Conservation (phyloP, 1,140 invertebrate species). For the Aphaenogaster ashmeadi region DNA sequence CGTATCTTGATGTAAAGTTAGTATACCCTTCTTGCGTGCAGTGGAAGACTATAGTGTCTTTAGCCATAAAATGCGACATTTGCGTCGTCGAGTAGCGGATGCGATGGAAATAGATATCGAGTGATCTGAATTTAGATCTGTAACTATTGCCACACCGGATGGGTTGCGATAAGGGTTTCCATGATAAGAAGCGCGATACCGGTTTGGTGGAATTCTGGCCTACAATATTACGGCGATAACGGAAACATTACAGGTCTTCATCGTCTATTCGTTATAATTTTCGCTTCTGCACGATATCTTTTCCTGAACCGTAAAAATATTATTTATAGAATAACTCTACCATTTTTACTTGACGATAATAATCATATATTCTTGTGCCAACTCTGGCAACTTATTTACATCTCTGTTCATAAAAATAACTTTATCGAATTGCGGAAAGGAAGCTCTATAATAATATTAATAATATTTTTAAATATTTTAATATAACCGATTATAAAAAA, state of each 20-base stretch:
- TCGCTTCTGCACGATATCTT: background rate
- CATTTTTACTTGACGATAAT: background rate
- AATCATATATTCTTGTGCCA: background rate
- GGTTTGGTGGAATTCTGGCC: background rate
- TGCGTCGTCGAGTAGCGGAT: conserved; percentile 22
- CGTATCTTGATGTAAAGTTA: conserved; percentile 38
- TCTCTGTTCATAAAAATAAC: background rate
- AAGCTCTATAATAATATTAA: background rate
- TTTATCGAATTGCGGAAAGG: background rate
- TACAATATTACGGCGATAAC: background rate
- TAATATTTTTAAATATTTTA: conserved; percentile 2
- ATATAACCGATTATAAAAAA: background rate
- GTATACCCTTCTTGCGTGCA: conserved; percentile 16
- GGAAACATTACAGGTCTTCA: background rate
- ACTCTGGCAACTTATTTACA: background rate
- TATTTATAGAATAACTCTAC: background rate
- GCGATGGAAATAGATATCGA: conserved; percentile 65
- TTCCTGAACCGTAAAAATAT: background rate
- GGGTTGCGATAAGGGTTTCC: background rate
- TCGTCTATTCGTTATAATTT: background rate
- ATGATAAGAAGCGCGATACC: background rate
- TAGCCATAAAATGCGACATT: conserved; percentile 57
- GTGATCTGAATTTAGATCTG: conserved; percentile 64
- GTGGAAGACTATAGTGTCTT: conserved; percentile 16
- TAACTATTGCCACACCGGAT: conserved; percentile 16